These are phyloP conservation scores for Trichogramma dendrolimi DNA, from an alignment of 2,888 invertebrate species.

Conservation along the genomic window DNA sequence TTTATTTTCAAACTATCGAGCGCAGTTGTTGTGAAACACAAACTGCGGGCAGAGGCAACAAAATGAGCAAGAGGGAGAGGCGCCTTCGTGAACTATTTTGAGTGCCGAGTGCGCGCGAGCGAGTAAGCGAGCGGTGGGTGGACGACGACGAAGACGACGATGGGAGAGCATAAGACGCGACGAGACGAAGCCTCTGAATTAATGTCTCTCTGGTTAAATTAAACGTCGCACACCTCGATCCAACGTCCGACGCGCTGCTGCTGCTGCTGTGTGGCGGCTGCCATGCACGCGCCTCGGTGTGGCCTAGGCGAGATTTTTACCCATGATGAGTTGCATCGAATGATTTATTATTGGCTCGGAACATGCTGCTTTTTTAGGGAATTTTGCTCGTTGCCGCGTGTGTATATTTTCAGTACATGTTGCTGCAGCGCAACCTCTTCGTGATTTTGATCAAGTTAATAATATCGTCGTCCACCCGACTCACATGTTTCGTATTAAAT, in stretches of 20 bases:
- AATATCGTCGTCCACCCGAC: no score
- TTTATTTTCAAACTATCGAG: constrained; percentile 12
- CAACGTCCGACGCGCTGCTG: no score
- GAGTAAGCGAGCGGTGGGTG: constrained; percentile 35
- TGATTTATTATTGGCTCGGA: constrained; percentile 25
- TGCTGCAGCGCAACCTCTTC: no score
- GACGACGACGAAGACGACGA: constrained; percentile 15
- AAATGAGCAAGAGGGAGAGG: constrained; percentile 11
- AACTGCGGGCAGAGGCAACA: constrained; percentile 29
- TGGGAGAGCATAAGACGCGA: constrained; percentile 26
- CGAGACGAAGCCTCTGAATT: constrained; percentile 39
- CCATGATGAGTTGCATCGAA: constrained; percentile 2
- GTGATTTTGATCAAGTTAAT: no score
- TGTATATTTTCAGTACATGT: no score
- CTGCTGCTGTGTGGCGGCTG: neutral
- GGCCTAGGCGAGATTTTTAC: constrained; percentile 1
- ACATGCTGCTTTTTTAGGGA: constrained; percentile 8
- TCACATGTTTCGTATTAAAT: no score
- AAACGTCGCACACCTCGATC: constrained; percentile 35
- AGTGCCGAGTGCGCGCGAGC: constrained; percentile 30
- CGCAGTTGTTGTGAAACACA: constrained; percentile 39
- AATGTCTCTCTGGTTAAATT: constrained; percentile 42
- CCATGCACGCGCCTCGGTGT: neutral
- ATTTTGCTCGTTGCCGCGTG: neutral
- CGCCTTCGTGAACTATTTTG: constrained; percentile 45